phyloP scores from a whole-genome alignment of 1,140 invertebrate species.

The Halictus rubicundus region DNA sequence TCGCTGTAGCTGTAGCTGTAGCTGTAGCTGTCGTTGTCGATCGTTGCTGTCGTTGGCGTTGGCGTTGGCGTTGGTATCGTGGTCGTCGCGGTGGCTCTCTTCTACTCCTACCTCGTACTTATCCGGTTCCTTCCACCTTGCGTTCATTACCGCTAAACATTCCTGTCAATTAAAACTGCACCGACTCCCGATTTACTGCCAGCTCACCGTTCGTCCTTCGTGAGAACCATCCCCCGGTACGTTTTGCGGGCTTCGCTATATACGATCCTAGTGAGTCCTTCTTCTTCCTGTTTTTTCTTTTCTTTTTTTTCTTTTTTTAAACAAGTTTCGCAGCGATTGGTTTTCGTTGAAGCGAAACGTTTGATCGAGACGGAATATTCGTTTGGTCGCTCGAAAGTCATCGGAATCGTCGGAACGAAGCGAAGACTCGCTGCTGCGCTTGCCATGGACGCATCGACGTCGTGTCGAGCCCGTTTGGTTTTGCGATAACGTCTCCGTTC shows the following conservation, averaged over 20 bases:
- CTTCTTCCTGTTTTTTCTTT: neutral
- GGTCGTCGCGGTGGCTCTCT: slow-evolving; percentile 23
- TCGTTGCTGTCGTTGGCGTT: slow-evolving; percentile 21
- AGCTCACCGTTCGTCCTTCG: slow-evolving; percentile 44
- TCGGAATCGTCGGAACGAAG: no score
- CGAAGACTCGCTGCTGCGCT: no score
- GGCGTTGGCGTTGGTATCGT: slow-evolving; percentile 31
- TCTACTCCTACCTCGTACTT: slow-evolving; percentile 58
- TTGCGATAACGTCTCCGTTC: neutral
- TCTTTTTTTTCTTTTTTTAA: no score
- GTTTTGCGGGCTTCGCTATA: slow-evolving; percentile 34
- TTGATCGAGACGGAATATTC: no score
- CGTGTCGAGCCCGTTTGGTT: no score
- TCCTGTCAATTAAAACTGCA: slow-evolving; percentile 80
- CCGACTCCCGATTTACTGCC: slow-evolving; percentile 74
- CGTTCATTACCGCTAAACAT: slow-evolving; percentile 80
- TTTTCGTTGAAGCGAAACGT: no score
- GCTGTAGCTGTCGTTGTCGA: slow-evolving; percentile 7
- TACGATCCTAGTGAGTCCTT: neutral
- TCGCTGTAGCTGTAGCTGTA: slow-evolving; percentile 42
- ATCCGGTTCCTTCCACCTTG: slow-evolving; percentile 61
- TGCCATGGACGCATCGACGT: no score
- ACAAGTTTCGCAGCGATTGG: neutral
- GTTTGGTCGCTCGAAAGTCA: neutral
- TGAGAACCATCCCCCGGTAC: neutral